Base-by-base conservation (phyloP, 2,888 invertebrate genomes). In the Buathra laborator region DNA sequence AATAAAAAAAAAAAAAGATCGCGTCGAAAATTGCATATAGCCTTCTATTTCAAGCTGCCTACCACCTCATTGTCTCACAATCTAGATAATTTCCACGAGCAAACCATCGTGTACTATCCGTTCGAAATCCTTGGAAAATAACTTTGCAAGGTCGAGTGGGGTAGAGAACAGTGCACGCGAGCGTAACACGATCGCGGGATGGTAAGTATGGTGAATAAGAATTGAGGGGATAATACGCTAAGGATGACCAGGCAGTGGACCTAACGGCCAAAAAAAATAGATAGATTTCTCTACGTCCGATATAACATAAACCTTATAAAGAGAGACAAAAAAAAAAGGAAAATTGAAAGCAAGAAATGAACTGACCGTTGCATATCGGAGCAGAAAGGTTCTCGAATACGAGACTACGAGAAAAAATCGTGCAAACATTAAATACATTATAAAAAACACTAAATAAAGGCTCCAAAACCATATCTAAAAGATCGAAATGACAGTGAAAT, bases 71-170 rank as follows among this genome's bases (percentile, higher is more conserved):
- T 14, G 56, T 56, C 44, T 44, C 56, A 16, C 19, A 56, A 71
- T 72, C 74, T n/a, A 46, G 44, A 74, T 62, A 74, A 74, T 62
- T 29, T 44, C 46, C 74, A 44, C 44, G 74, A 48, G 56, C 59
- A 46, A 46, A 46, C 29, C 74, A 24, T 59, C 44, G 72, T 29
- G 43, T 44, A 72, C 53, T 72, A 59, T 72, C 59, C 59, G n/a
- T 72, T n/a, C n/a, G 44, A n/a, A 10, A 48, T 74, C 74, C 62
- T 74, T 62, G 74, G 62, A 74, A 74, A 70, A 46, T 24, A 66
- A 16, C 66, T 71, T 5, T 32, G 71, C 70, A 82, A 82, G 81
- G 76, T 71, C 81, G 81, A 71, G 62, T 19, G 64, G 19, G 48
- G 19, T 5, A 44, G n/a, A 48, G 76, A 43, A 43, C 56, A 24